These are phyloP conservation scores for Ectemnius cavifrons DNA, from an alignment of 2,888 invertebrate species.

Conservation along the genomic window DNA sequence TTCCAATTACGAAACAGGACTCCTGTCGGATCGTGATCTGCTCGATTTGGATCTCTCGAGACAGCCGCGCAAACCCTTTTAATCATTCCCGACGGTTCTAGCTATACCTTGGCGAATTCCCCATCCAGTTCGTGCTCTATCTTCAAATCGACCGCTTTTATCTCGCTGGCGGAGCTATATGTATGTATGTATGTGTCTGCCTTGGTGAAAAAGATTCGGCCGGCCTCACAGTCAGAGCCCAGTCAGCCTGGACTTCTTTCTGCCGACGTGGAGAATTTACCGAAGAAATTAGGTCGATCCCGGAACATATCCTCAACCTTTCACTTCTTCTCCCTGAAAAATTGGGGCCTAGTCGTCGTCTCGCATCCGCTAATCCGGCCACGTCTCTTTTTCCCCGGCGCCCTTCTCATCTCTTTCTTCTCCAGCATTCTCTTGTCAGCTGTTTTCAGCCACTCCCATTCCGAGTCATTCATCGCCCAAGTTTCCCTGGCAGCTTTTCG, in stretches of 20 bases:
- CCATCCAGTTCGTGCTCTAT: no score
- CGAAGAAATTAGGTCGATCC: slow-evolving; percentile 47
- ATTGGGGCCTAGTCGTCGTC: slow-evolving; percentile 29
- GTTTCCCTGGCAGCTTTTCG: not conserved
- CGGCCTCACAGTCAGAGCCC: not conserved
- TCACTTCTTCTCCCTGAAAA: slow-evolving; percentile 18
- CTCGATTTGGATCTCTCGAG: no score
- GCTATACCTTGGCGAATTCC: no score
- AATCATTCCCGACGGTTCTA: no score
- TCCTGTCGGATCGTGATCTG: no score
- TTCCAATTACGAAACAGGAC: no score
- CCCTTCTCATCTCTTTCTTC: slow-evolving; percentile 1
- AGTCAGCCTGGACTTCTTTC: slow-evolving; percentile 8
- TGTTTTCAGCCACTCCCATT: slow-evolving; percentile 12
- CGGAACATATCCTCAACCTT: slow-evolving; percentile 30
- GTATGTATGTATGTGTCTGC: not conserved
- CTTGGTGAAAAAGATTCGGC: not conserved
- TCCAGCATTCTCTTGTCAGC: not conserved
- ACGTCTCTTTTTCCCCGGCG: slow-evolving; percentile 14
- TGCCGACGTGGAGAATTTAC: slow-evolving; percentile 42
- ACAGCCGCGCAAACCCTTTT: no score
- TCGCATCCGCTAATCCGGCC: slow-evolving; percentile 23
- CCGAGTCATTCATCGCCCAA: slow-evolving; percentile 23
- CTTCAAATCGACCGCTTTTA: no score
- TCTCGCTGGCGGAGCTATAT: no score